Evolutionary conservation across 2,888 invertebrate genomes (phyloP), one percentile per base, ranked within the genome.

Genomic region (Chloromyia formosa): DNA sequence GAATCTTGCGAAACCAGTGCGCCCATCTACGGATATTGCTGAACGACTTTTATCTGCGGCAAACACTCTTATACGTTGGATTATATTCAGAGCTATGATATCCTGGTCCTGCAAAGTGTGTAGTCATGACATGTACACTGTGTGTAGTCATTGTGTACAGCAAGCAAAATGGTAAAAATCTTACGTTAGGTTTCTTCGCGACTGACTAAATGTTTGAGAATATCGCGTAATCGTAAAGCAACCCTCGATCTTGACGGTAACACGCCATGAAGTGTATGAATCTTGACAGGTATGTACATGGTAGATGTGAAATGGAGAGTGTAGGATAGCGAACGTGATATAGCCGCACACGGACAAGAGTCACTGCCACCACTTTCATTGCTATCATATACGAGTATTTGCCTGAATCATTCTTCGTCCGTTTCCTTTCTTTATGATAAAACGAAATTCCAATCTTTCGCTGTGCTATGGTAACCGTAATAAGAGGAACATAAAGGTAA

Each of bases 391-490:
- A 35, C 3, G 7, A 35, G 7, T 35, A 35, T 18, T 22, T 45
- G 20, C 56, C 18, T 18, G 22, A 10, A 16, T 18, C 22, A 10
- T 56, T 74, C 74, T 74, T 53, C 60, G 75, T 20, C 22, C 35
- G 27, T 35, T 2, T 35, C 27, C 64, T 53, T 74, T 68, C 76
- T 76, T 76, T 76, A 76, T 75, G 75, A 73, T 74, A 56, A 74
- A 71, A 74, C 62, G 76, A 73, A 73, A 76, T 74, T 76, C 73
- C 76, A 73, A 76, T 75, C 75, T 68, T 74, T 68, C 45, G 74
- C 74, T 76, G 74, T 66, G 66, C 76, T 75, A 75, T 76, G 76
- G 74, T 45, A 75, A 76, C 76, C 76, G 66, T 76, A 76, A 76
- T 76, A 76, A 76, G 73, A 75, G 74, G n/a, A 74, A 76, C 73